A percentile compares a stretch with the other conserved stretches of the same genome.
phyloP scores from a whole-genome alignment of 2,888 invertebrate genomes.

The Mamestra brassicae region DNA sequence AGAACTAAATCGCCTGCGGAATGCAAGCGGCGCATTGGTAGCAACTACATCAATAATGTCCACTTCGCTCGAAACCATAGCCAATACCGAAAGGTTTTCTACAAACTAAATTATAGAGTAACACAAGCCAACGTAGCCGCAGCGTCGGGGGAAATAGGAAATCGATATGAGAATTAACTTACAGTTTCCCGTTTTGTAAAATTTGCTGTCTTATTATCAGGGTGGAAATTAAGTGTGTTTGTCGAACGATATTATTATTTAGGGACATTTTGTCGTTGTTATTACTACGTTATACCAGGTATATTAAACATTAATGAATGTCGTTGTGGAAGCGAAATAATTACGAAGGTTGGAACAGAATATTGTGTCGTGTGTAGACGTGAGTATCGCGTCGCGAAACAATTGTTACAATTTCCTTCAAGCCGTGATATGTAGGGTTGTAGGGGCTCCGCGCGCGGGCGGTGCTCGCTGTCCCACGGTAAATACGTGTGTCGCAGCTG shows the following conservation, averaged over 20 bases:
- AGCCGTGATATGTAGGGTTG: constrained; percentile 42
- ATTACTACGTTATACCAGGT: constrained; percentile 2
- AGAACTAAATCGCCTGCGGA: constrained; percentile 48
- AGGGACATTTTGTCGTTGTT: constrained; percentile 10
- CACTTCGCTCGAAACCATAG: constrained; percentile 47
- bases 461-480: constrained; percentile 37
- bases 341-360: constrained; percentile 26
- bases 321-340: constrained; percentile 23
- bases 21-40: constrained; percentile 48
- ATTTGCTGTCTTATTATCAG: constrained; percentile 24
- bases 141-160: constrained; percentile 48
- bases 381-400: constrained; percentile 12
- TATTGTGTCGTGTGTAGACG: constrained; percentile 9
- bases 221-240: neutral
- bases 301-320: constrained; percentile 3
- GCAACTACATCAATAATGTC: constrained; percentile 53
- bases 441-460: constrained; percentile 21
- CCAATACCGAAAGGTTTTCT: constrained; percentile 45
- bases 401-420: constrained; percentile 48
- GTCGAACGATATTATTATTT: constrained; percentile 13
- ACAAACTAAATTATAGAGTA: constrained; percentile 46
- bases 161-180: constrained; percentile 49
- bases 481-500: constrained; percentile 77
- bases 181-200: constrained; percentile 32
- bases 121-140: constrained; percentile 44